Evolutionary conservation across 2,888 invertebrate species (phyloP), one percentile per base, ranked within the genome.

Genomic region (Eueremaeus valkanovi): DNA sequence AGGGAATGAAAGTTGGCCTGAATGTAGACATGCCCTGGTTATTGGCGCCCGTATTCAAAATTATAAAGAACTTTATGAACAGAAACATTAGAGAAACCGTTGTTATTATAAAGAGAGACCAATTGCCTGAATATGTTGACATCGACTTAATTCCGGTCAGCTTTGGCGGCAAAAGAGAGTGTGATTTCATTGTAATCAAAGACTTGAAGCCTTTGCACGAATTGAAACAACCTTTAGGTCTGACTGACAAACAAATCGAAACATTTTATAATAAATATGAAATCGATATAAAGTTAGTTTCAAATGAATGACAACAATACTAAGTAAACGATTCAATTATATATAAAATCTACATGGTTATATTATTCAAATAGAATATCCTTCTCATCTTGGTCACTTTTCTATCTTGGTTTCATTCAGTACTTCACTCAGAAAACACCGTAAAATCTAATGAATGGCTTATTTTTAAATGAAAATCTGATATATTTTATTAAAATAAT

Each of bases 11-110:
- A 1, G 16, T 18, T 3, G 33, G 29, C 11, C 29, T 70, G 11
- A 66, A 70, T 27, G 51, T 75, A 3, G 75, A 75, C 45, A 13
- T 70, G n/a, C 75, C 75, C 21, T 75, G 75, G 75, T 21, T 75
- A 0, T 11, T 75, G 3, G 49, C 24, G 8, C 36, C 70, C 3
- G 8, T 70, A 8, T 70, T 27, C 24, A 70, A 70, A 16, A 27
- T 70, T 1, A 24, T 70, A 6, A 70, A 70, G 29, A 70, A 40
- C 24, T 70, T 70, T 42, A 45, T 70, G 70, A 21, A 9, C 1
- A n/a, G 45, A 3, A 70, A 40, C 9, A 42, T 70, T 21, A 40
- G 42, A 45, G 70, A 70, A 27, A 6, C 13, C 24, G 42, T 70
- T 16, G 18, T 70, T 27, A 21, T 70, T 16, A 45, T 42, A 1